A percentile compares a stretch with the other conserved stretches of the same genome.
phyloP scores from a whole-genome alignment of 2,113 vertebrate species.

The Macheiramphus alcinus region DNA sequence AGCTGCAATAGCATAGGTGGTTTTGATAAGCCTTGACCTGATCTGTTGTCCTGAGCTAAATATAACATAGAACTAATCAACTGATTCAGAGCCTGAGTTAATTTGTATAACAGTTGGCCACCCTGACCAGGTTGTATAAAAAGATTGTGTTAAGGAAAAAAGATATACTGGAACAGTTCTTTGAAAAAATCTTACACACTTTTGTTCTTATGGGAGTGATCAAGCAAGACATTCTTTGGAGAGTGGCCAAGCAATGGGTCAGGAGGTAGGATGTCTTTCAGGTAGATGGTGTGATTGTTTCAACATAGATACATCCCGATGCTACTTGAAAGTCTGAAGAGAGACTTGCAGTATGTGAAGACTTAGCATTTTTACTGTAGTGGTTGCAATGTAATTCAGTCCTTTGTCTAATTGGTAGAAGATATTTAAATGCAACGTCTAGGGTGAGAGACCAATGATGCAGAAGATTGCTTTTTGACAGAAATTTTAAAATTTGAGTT shows the following conservation, averaged over 20 bases:
- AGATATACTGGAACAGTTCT: background rate
- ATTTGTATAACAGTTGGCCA: background rate
- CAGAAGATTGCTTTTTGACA: background rate
- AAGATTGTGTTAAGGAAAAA: background rate
- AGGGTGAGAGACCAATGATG: background rate
- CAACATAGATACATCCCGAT: rapidly evolving
- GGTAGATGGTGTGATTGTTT: background rate
- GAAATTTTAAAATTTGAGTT: background rate
- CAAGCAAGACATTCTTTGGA: background rate
- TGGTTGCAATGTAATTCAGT: background rate
- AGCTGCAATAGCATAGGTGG: background rate
- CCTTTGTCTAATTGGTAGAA: background rate
- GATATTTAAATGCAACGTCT: background rate
- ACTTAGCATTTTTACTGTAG: background rate
- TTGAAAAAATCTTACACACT: background rate
- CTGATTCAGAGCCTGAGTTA: background rate
- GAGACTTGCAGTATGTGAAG: background rate
- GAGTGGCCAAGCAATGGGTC: background rate
- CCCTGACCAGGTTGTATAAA: background rate
- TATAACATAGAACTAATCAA: background rate
- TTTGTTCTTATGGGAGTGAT: background rate
- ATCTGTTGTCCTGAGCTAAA: background rate
- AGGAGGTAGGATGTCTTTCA: background rate
- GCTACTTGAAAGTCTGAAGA: background rate
- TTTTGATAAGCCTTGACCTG: background rate